phyloP scores from a whole-genome alignment of 2,888 invertebrate species.

The Drosophila pullipes region DNA sequence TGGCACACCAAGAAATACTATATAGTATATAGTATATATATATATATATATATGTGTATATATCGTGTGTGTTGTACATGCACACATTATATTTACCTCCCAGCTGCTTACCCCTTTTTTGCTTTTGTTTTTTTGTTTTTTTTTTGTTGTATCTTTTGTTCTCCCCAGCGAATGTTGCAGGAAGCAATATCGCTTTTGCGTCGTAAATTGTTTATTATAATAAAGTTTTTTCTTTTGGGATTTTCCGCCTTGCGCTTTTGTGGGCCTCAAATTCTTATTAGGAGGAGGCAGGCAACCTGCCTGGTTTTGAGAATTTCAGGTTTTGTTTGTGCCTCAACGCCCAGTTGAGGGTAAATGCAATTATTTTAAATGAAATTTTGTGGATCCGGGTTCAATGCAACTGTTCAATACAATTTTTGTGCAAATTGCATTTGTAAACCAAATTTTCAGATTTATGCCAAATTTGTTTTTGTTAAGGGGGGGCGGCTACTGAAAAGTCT shows the following conservation, averaged over 20 bases:
- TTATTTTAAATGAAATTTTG: conserved; percentile 46
- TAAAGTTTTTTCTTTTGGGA: conserved; percentile 35
- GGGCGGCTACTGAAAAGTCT: conserved; percentile 1
- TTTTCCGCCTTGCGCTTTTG: conserved; percentile 4
- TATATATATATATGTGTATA: not conserved
- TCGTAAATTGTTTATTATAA: conserved; percentile 54
- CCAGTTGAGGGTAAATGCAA: conserved; percentile 39
- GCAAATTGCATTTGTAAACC: conserved; percentile 44
- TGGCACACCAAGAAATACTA: conserved; percentile 4
- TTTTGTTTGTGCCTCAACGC: conserved; percentile 14
- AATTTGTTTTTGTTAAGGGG: conserved; percentile 21
- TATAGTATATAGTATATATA: not conserved
- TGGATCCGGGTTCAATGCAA: conserved; percentile 21
- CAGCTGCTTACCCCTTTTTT: conserved; percentile 7
- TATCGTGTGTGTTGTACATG: not conserved
- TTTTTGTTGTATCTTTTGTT: not conserved
- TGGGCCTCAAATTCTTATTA: conserved; percentile 5
- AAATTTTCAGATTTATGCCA: conserved; percentile 38
- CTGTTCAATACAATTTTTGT: conserved; percentile 35
- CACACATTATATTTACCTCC: not conserved
- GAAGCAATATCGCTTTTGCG: conserved; percentile 1
- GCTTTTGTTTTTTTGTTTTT: not conserved
- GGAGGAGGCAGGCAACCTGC: not conserved
- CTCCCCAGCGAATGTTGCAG: conserved; percentile 14
- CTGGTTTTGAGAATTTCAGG: conserved; percentile 1